Base-by-base conservation (phyloP, 23 tunicate genomes). In the Styela plicata region DNA sequence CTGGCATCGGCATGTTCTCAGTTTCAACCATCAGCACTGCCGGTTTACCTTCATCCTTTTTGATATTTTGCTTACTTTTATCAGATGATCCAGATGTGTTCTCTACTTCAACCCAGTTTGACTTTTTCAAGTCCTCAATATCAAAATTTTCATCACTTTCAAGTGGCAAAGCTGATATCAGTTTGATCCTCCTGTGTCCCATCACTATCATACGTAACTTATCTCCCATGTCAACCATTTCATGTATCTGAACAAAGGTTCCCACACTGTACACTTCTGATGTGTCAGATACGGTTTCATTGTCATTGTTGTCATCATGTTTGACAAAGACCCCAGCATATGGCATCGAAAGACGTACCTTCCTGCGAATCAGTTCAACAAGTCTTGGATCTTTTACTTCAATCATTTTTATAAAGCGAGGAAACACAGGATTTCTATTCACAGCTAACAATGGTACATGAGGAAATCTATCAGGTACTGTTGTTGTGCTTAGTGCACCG, bases 321-420 rank as follows among this genome's bases (percentile, higher is more conserved):
- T 90, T 89, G 17, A 95, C 95, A 87, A 95, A 95, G 29, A 95
- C 89, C 36, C 99, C 99, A 34, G 96, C 99, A 74, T 95, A 95
- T 30, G 99, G 99, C 23, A 95, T 69, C 2, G 95, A 83, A 66
- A 95, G 80, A 22, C 63, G 44, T 16, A 88, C 83, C 68, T 95
- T 95, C n/a, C 87, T 74, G 21, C 95, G 79, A 33, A 95, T 77
- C n/a, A 95, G 35, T 76, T 86, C 95, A 68, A 89, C 83, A 33
- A 95, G 36, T n/a, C 52, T 53, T 0, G 92, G 96, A 28, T 95
- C 99, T 79, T 90, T 86, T 17, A 93, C 96, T 89, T 95, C 99
- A 34, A 95, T 84, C 92, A 95, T 95, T 90, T 90, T 89, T 33
- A 89, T 84, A 82, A 95, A 95, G 69, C 89, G 90, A 0, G 99